Percentiles rank a stretch among this genome's conserved stretches.
phyloP scores from a whole-genome alignment of 2,888 invertebrate species.

The Antitype chi region DNA sequence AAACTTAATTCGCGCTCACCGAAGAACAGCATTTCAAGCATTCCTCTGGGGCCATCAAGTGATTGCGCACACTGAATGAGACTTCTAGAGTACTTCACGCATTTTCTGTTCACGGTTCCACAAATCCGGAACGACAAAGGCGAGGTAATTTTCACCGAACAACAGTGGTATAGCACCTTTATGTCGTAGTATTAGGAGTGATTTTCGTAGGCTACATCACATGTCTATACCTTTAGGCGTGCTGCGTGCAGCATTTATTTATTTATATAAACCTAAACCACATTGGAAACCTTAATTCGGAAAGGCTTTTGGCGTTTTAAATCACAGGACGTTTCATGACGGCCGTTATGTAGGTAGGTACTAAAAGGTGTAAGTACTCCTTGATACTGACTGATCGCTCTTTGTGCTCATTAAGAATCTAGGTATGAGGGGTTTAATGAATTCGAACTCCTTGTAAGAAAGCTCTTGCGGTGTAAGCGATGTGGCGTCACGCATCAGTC shows the following conservation, averaged over 20 bases:
- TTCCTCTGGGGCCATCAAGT: background rate
- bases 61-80: slow-evolving; percentile 33
- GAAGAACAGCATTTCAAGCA: no score
- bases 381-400: slow-evolving; percentile 11
- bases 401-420: slow-evolving; percentile 20
- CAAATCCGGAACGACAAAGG: slow-evolving; percentile 29
- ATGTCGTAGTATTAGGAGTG: background rate
- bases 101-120: slow-evolving; percentile 6
- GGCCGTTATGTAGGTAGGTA: background rate
- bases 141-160: background rate
- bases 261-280: slow-evolving; percentile 10
- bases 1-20: no score
- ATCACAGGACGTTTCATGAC: slow-evolving; percentile 1
- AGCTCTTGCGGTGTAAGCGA: slow-evolving; percentile 19
- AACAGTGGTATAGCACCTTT: background rate
- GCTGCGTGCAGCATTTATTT: background rate
- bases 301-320: slow-evolving; percentile 11
- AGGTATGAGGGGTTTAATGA: slow-evolving; percentile 17
- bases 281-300: slow-evolving; percentile 30
- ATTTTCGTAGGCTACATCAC: background rate
- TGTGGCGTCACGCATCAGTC: background rate
- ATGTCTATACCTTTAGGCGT: background rate
- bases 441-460: slow-evolving; percentile 9
- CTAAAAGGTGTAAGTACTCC: background rate
- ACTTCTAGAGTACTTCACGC: background rate